A percentile compares a stretch with the other conserved stretches of the same genome.
Conservation (phyloP, 2,888 invertebrate genomes). For the Meiosimyza platycephala region DNA sequence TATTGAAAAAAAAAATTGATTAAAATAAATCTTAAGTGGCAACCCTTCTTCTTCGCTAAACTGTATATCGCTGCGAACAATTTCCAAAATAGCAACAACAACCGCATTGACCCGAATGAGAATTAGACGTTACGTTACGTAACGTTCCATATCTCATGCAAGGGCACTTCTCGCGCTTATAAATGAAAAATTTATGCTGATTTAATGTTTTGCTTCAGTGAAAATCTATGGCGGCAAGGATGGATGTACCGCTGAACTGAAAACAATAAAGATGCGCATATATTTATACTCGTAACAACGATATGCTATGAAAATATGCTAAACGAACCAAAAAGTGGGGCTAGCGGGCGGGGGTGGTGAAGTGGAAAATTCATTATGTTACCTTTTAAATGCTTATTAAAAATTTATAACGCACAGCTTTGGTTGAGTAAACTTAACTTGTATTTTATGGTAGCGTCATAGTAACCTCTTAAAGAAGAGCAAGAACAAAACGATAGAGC, state of each 20-base stretch:
- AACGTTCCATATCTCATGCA: too few relatives aligned
- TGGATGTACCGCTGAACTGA: background rate
- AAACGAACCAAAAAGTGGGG: background rate
- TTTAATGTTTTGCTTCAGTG: slow-evolving; percentile 29
- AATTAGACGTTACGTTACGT: too few relatives aligned
- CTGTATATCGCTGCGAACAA: too few relatives aligned
- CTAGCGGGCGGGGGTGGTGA: background rate
- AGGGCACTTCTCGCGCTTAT: background rate
- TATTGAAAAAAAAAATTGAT: too few relatives aligned
- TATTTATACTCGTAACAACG: background rate
- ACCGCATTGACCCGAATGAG: too few relatives aligned
- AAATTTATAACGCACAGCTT: slow-evolving; percentile 7
- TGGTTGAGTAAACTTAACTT: slow-evolving; percentile 2
- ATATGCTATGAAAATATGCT: background rate
- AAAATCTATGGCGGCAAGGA: background rate
- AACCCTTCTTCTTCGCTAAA: too few relatives aligned
- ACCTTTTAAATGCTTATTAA: slow-evolving; percentile 23
- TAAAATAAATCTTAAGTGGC: too few relatives aligned
- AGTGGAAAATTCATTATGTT: slow-evolving; percentile 9
- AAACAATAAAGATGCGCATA: background rate
- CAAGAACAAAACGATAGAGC: too few relatives aligned
- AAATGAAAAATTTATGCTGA: slow-evolving; percentile 32
- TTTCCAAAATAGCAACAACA: too few relatives aligned
- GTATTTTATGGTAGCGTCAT: background rate
- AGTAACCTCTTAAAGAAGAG: too few relatives aligned